A percentile compares a stretch with the other conserved stretches of the same genome.
Evolutionary conservation across 1,140 invertebrate species (phyloP).

Genomic region (Holcopasites calliopsidis): DNA sequence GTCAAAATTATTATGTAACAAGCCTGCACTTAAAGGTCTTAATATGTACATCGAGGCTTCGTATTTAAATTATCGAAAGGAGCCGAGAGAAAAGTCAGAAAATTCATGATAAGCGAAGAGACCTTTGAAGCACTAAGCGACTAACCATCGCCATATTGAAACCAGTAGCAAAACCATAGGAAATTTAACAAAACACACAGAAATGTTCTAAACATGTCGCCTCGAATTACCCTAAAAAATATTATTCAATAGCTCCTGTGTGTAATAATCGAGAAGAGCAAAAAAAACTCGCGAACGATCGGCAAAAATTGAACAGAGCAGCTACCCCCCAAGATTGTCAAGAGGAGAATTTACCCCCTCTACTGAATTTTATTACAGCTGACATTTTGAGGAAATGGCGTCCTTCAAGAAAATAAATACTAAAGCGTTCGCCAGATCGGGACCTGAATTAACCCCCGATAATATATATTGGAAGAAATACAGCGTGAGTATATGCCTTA

Average conservation of each 20-base stretch:
- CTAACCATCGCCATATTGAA: conserved; percentile 60
- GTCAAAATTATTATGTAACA: conserved; percentile 17
- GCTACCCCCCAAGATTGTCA: conserved; percentile 51
- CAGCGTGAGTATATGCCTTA: conserved; percentile 83
- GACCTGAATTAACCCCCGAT: conserved; percentile 86
- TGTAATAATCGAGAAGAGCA: neutral
- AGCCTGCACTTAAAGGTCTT: neutral
- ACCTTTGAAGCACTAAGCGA: conserved; percentile 35
- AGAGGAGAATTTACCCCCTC: conserved; percentile 30
- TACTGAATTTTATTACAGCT: conserved; percentile 42
- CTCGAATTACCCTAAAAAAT: neutral
- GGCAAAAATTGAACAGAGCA: neutral
- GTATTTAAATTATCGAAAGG: conserved; percentile 13
- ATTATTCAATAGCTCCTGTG: neutral
- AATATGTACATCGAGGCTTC: conserved; percentile 26
- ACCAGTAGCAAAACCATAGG: conserved; percentile 27
- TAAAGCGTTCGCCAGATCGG: conserved; percentile 85
- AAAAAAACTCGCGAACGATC: too few relatives aligned
- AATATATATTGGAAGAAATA: conserved; percentile 92
- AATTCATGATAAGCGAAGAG: conserved; percentile 48
- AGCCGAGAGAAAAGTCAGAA: conserved; percentile 17
- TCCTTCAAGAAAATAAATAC: conserved; percentile 88
- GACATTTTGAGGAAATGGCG: conserved; percentile 74
- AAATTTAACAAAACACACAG: conserved; percentile 25
- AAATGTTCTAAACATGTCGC: conserved; percentile 28